Percentiles rank a stretch among this genome's conserved stretches.
phyloP scores from a whole-genome alignment of 1,140 invertebrate species.

The Brachionus sp. region DNA sequence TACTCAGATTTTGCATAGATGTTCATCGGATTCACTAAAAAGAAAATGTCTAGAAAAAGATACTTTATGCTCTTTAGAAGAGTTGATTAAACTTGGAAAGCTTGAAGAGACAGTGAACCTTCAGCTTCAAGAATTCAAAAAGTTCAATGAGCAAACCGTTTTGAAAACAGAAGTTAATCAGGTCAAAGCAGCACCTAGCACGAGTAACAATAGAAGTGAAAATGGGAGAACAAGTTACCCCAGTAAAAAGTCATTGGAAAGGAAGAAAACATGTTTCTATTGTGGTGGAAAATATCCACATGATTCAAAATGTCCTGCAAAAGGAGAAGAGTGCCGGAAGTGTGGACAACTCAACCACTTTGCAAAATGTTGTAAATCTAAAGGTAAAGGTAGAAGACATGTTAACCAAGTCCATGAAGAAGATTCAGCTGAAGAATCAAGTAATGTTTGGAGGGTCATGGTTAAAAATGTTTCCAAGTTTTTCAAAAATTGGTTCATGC shows the following conservation, averaged over 20 bases:
- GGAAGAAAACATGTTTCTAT: background rate
- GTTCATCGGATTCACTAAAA: background rate
- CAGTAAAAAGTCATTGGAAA: background rate
- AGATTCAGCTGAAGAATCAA: background rate
- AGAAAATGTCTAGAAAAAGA: conserved; percentile 11
- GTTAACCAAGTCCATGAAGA: background rate
- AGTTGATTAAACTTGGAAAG: background rate
- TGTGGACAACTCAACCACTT: conserved; percentile 14
- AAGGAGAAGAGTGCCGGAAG: conserved; percentile 8
- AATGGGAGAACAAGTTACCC: background rate
- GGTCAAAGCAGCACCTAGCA: background rate
- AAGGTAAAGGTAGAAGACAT: background rate
- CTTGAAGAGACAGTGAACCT: background rate
- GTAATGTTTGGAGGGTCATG: conserved; percentile 7
- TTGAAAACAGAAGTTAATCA: background rate
- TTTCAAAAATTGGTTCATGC: background rate
- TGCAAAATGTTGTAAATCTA: conserved; percentile 21
- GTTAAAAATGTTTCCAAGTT: background rate
- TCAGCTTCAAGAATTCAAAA: background rate
- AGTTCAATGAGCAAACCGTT: background rate
- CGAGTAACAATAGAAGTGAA: background rate
- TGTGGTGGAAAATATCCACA: conserved; percentile 28
- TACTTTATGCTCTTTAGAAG: background rate
- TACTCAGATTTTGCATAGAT: conserved; percentile 21
- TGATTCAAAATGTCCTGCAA: conserved; percentile 16